Conservation (phyloP, 2,888 invertebrate genomes). For the Tenthredo livida region DNA sequence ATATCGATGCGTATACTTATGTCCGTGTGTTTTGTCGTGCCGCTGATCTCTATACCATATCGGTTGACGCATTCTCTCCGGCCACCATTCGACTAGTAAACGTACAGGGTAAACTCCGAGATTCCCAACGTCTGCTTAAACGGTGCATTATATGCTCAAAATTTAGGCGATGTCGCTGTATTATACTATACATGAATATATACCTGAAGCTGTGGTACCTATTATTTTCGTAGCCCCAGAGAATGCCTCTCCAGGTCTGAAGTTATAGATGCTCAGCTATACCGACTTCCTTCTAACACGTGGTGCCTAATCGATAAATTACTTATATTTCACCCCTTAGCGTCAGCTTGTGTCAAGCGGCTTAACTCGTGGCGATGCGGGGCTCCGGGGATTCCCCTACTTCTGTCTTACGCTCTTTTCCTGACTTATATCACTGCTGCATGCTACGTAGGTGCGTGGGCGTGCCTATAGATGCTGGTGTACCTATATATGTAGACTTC, state of each 20-base stretch:
- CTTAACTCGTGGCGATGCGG: conserved; percentile 21
- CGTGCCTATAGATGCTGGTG: neutral
- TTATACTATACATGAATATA: neutral
- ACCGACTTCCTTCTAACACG: conserved; percentile 17
- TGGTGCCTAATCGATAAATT: conserved; percentile 44
- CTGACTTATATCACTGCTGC: conserved; percentile 24
- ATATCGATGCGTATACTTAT: no score
- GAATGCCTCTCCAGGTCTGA: neutral
- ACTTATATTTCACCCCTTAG: conserved; percentile 46
- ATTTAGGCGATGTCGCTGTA: neutral
- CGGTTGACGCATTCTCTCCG: no score
- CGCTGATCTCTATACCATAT: no score
- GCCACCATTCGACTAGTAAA: no score
- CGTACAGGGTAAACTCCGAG: no score
- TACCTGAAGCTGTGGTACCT: neutral
- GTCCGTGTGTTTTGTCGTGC: no score
- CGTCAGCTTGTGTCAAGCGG: conserved; percentile 48
- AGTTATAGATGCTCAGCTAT: conserved; percentile 24
- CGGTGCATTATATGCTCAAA: neutral
- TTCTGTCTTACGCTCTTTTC: conserved; percentile 32
- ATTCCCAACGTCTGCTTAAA: neutral
- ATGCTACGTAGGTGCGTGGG: conserved; percentile 17
- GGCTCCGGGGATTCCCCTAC: conserved; percentile 17
- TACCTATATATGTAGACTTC: neutral
- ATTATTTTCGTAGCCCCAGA: neutral